Evolutionary conservation across 2,113 vertebrate genomes (phyloP), one percentile per base, ranked within the genome.

Genomic region (Castor canadensis): DNA sequence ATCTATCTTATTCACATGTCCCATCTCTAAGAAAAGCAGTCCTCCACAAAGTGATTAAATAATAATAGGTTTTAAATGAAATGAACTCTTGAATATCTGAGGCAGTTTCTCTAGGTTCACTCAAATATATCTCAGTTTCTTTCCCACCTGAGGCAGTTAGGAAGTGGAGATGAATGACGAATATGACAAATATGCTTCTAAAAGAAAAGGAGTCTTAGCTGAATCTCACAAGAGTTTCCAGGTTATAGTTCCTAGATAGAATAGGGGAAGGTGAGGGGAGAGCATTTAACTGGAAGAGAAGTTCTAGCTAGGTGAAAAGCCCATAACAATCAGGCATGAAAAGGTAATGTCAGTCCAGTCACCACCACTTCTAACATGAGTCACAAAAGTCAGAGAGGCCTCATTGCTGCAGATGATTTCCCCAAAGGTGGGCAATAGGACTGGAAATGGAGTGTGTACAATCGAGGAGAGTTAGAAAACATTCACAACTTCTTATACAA

Each of bases 161-260:
- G 38, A 56, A 83, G 26, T 40, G 67, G 87, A 87, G n/a, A 79
- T 80, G 40, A 94, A n/a, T n/a, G n/a, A n/a, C n/a, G n/a, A n/a
- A n/a, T n/a, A 52, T 47, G 62, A 75, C 7, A 95, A 88, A 72
- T 24, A n/a, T 12, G 19, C 9, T 66, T 72, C 72, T 45, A 77
- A 88, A 85, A 24, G 35, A 84, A 94, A 90, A 26, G 43, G 40
- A 87, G 60, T 47, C 89, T 76, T 80, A 49, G 17, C 40, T 90
- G 86, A 91, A 85, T 6, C n/a, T 71, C 58, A 28, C 17, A 73
- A 38, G 77, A 62, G 6, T 84, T 43, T 6, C 43, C 67, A n/a
- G 32, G 7, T 76, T 24, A 52, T 6, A 62, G 40, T 9, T 79
- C 20, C 43, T 69, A 40, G 71, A 17, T 38, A 15, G 56, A 12